Percentiles rank a stretch among this genome's conserved stretches.
These are phyloP conservation scores for Mycetomoellerius zeteki DNA, from an alignment of 1,140 invertebrate genomes.

Conservation along the genomic window DNA sequence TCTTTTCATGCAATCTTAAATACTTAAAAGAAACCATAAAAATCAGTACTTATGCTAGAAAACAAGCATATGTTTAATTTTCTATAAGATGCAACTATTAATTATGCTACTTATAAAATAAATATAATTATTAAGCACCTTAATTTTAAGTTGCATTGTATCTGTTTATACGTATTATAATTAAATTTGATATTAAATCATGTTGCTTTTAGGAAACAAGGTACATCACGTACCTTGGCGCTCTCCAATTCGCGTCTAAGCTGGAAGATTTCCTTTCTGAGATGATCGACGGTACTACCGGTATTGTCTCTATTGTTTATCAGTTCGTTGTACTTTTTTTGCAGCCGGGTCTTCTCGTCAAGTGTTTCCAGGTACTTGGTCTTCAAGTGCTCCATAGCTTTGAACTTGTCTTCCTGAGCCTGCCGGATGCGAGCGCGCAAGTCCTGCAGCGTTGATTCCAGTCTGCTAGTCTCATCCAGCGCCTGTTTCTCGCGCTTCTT, in stretches of 20 bases:
- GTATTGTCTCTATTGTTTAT: constrained; percentile 71
- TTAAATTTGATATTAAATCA: background rate
- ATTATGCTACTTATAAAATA: background rate
- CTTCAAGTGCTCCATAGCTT: constrained; percentile 82
- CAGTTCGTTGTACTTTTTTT: constrained; percentile 81
- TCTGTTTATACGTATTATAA: background rate
- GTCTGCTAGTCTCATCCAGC: constrained; percentile 74
- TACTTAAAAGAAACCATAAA: constrained; percentile 1
- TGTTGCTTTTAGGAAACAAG: background rate
- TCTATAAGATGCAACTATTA: background rate
- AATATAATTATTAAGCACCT: background rate
- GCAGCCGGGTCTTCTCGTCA: constrained; percentile 77
- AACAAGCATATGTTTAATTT: background rate
- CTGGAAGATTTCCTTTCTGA: constrained; percentile 82
- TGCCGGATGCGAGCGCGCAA: constrained; percentile 79
- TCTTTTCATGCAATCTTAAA: constrained; percentile 5
- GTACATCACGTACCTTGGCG: constrained; percentile 75
- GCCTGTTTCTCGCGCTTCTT: constrained; percentile 80
- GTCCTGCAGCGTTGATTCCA: constrained; percentile 76
- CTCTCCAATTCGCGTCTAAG: constrained; percentile 79
- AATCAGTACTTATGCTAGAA: background rate
- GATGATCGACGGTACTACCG: constrained; percentile 77
- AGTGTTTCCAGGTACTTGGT: constrained; percentile 79
- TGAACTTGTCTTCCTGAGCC: constrained; percentile 77
- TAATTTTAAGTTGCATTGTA: background rate